These are phyloP conservation scores for Lingula anatina DNA, from an alignment of 2,888 invertebrate species.

Conservation along the genomic window DNA sequence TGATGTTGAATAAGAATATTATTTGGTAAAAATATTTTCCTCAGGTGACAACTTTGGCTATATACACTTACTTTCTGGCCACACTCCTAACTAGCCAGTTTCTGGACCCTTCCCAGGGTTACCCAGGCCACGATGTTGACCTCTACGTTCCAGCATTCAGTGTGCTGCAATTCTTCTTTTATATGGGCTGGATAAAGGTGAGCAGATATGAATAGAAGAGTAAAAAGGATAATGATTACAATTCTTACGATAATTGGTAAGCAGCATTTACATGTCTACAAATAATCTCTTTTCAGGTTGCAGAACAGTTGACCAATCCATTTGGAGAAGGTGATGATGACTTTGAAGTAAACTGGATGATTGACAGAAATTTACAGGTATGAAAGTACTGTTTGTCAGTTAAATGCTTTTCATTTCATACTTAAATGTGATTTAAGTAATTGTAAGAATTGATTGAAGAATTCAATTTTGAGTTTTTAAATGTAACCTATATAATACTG, in stretches of 20 bases:
- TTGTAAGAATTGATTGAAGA: too few relatives aligned
- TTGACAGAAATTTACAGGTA: conserved; percentile 34
- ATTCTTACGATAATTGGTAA: too few relatives aligned
- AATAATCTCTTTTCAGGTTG: conserved; percentile 49
- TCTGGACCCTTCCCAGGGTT: conserved; percentile 22
- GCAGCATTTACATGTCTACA: too few relatives aligned
- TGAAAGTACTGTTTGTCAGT: neutral
- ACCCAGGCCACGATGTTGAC: conserved; percentile 59
- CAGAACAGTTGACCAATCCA: conserved; percentile 51
- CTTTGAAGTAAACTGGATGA: conserved; percentile 38
- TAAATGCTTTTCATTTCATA: too few relatives aligned
- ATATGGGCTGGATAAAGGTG: conserved; percentile 66
- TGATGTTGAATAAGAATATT: too few relatives aligned
- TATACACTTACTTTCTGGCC: conserved; percentile 86
- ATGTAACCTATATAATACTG: too few relatives aligned
- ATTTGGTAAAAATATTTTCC: too few relatives aligned
- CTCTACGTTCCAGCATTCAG: conserved; percentile 88
- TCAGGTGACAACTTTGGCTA: conserved; percentile 85
- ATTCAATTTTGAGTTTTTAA: too few relatives aligned
- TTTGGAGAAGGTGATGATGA: conserved; percentile 52
- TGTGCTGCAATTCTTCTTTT: conserved; percentile 67
- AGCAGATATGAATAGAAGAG: too few relatives aligned
- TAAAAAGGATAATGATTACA: too few relatives aligned
- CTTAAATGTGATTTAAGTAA: too few relatives aligned
- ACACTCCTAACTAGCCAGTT: conserved; percentile 84